phyloP scores from a whole-genome alignment of 2,113 vertebrate genomes.

The Percina caprodes region DNA sequence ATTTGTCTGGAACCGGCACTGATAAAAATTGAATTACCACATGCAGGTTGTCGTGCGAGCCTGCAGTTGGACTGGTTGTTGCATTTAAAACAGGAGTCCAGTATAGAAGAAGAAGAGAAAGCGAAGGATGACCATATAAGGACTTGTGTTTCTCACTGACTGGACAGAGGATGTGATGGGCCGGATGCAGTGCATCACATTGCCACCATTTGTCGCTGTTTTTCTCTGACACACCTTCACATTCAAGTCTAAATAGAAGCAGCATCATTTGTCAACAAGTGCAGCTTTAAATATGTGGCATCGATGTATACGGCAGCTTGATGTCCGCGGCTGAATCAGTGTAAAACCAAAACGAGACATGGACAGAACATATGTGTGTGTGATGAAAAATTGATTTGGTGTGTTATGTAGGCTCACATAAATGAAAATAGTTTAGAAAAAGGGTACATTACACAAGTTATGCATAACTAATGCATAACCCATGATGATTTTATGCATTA shows the following conservation, averaged over 20 bases:
- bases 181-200: not conserved
- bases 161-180: not conserved
- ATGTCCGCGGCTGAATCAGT: not conserved
- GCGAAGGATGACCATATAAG: not conserved
- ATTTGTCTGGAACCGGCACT: too few relatives aligned
- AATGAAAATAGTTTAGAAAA: not conserved
- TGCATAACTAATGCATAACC: not conserved
- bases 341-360: too few relatives aligned
- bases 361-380: not conserved
- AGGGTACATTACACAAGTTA: too few relatives aligned
- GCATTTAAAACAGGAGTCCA: not conserved
- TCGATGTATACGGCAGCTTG: not conserved
- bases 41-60: not conserved
- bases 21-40: not conserved
- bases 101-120: not conserved
- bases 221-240: not conserved
- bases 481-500: not conserved
- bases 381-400: too few relatives aligned
- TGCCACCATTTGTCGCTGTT: slow-evolving; percentile 36
- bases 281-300: not conserved
- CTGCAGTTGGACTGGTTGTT: not conserved
- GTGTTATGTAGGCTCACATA: not conserved
- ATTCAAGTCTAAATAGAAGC: not conserved
- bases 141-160: not conserved
- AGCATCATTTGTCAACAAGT: not conserved